Conservation (phyloP, 2,888 invertebrate species). For the Trypoxylon attenuatum region DNA sequence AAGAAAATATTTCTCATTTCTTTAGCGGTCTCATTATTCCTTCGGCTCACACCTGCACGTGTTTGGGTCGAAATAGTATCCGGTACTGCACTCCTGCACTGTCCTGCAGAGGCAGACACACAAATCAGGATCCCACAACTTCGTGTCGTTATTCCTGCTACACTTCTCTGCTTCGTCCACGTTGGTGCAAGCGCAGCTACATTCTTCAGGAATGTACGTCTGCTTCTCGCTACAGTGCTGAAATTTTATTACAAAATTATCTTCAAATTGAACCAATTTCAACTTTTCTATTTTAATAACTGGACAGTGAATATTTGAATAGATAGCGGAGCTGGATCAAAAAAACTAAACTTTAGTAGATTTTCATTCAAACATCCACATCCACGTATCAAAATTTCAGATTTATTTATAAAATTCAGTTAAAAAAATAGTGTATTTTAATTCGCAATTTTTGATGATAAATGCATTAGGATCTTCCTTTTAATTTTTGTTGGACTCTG, state of each 20-base stretch:
- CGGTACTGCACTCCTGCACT: conserved; percentile 78
- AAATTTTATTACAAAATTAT: background rate
- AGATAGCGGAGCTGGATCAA: too few relatives aligned
- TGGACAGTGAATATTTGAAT: too few relatives aligned
- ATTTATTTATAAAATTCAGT: too few relatives aligned
- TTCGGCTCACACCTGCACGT: conserved; percentile 76
- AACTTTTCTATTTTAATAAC: too few relatives aligned
- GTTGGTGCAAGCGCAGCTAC: conserved; percentile 80
- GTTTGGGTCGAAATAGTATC: conserved; percentile 78
- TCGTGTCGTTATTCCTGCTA: conserved; percentile 73
- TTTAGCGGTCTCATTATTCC: conserved; percentile 24
- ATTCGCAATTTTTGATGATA: too few relatives aligned
- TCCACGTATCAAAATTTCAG: too few relatives aligned
- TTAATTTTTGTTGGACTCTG: too few relatives aligned
- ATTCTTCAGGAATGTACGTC: conserved; percentile 77
- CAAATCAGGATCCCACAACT: conserved; percentile 79
- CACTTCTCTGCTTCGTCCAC: conserved; percentile 79
- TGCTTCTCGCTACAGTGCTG: conserved; percentile 80
- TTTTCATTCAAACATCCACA: too few relatives aligned
- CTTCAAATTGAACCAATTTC: too few relatives aligned
- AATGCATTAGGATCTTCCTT: too few relatives aligned
- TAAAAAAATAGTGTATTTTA: too few relatives aligned
- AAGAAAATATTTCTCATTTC: conserved; percentile 23
- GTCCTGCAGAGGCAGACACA: conserved; percentile 80
- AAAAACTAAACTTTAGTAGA: too few relatives aligned